Evolutionary conservation across 2,113 vertebrate species (phyloP).

Genomic region (Pelusios castaneus): DNA sequence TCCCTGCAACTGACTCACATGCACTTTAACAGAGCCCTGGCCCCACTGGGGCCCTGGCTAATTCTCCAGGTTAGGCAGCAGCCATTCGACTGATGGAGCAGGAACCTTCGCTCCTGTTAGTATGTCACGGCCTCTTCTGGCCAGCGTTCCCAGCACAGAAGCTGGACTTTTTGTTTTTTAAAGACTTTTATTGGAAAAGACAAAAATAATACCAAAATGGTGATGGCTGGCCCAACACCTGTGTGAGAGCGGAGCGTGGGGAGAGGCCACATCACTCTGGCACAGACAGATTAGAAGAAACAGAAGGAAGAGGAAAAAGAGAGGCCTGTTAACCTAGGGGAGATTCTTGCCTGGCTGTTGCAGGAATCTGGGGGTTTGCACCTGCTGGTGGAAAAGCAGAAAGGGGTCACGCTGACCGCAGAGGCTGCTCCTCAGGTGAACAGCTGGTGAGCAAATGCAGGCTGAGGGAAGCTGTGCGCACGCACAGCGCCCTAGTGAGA

Average conservation of each 20-base stretch:
- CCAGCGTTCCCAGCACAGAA: not conserved
- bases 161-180: not conserved
- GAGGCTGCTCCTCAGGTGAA: not conserved
- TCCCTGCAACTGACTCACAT: not conserved
- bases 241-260: not conserved
- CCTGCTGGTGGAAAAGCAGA: not conserved
- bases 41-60: not conserved
- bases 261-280: not conserved
- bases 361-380: not conserved
- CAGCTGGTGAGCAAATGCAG: not conserved
- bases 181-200: conserved; percentile 74
- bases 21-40: not conserved
- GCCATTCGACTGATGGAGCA: not conserved
- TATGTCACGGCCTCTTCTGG: not conserved
- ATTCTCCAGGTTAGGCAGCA: not conserved
- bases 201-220: conserved; percentile 50
- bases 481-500: not conserved
- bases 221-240: conserved; percentile 26
- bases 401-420: not conserved
- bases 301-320: not conserved
- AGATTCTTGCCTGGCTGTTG: not conserved
- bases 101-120: not conserved
- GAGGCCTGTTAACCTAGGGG: rapidly evolving
- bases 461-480: not conserved
- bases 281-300: not conserved